Evolutionary conservation across 2,113 vertebrate species (phyloP).

Genomic region (Orthochromis malagaraziensis): DNA sequence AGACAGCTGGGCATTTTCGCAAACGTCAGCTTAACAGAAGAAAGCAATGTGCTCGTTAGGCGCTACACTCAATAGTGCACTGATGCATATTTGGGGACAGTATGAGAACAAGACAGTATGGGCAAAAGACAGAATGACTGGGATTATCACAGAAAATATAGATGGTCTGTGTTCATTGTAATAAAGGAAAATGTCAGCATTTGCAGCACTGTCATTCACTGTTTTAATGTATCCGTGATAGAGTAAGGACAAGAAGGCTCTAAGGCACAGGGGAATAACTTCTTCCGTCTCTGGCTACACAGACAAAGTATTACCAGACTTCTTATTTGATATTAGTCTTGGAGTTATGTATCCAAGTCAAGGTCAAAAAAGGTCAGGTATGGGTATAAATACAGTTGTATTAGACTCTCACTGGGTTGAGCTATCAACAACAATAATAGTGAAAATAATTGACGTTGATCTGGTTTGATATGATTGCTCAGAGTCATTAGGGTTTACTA

Average conservation of each 20-base stretch:
- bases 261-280: accelerated
- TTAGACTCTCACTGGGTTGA: background rate
- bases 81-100: background rate
- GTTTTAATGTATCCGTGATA: background rate
- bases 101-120: background rate
- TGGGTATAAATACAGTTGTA: background rate
- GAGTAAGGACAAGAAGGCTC: background rate
- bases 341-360: background rate
- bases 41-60: background rate
- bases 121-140: background rate
- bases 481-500: constrained; percentile 31
- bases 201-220: background rate
- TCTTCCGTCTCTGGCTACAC: background rate
- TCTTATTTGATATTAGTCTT: background rate
- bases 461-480: constrained; percentile 35
- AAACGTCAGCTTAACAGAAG: background rate
- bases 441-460: constrained; percentile 5
- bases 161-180: background rate
- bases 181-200: background rate
- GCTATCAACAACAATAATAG: background rate
- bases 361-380: background rate
- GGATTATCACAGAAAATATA: background rate
- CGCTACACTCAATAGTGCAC: background rate
- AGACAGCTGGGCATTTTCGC: background rate
- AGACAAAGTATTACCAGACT: background rate